Evolutionary conservation across 37 sponge, comb jelly and placozoan species (phyloP).

Genomic region (Diacarnus erythraeanus): DNA sequence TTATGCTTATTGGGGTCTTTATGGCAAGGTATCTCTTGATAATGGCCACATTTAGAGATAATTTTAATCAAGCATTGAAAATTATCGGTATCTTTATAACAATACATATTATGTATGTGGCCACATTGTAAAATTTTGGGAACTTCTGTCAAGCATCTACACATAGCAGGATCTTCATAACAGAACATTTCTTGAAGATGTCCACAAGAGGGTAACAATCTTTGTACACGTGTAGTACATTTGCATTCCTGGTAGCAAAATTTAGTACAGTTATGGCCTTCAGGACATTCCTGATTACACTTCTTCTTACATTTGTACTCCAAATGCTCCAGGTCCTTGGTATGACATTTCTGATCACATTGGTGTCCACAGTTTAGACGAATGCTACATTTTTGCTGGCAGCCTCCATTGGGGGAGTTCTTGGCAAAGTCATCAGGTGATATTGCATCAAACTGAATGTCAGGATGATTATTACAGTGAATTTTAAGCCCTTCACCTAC

Average conservation of each 20-base stretch:
- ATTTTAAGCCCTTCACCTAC: constrained; percentile 59
- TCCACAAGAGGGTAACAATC: constrained; percentile 33
- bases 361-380: constrained; percentile 79
- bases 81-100: constrained; percentile 41
- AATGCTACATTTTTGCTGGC: constrained; percentile 39
- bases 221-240: constrained; percentile 26
- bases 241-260: constrained; percentile 33
- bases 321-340: constrained; percentile 52
- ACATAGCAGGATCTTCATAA: constrained; percentile 26
- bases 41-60: constrained; percentile 22
- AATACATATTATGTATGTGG: constrained; percentile 34
- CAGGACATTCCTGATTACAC: constrained; percentile 35
- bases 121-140: constrained; percentile 59
- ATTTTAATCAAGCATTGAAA: constrained; percentile 19
- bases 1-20: not conserved
- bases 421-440: constrained; percentile 43
- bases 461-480: constrained; percentile 77
- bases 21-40: not conserved
- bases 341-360: constrained; percentile 66
- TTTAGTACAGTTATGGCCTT: constrained; percentile 41
- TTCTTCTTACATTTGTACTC: constrained; percentile 57
- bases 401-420: constrained; percentile 78
- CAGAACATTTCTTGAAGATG: constrained; percentile 53
- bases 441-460: constrained; percentile 29
- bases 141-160: too few relatives aligned